Base-by-base conservation (phyloP, 2,888 invertebrate genomes). In the Pediacus dermestoides region DNA sequence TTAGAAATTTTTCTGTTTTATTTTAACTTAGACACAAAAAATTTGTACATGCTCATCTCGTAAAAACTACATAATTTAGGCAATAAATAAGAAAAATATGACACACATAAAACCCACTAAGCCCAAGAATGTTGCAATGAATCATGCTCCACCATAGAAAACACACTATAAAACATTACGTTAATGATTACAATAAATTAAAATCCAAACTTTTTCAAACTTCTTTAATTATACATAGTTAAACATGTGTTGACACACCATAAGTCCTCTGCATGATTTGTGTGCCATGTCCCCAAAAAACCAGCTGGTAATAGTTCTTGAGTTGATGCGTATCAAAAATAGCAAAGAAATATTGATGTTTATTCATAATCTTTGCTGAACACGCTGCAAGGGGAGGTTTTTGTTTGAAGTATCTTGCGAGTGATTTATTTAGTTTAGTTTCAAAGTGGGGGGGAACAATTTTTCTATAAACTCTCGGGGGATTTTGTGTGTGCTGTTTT, bases 361-460 rank as follows among this genome's bases (percentile, higher is more conserved):
- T 37, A 16, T 37, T 44, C 40, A 44, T 44, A 44, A 40, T 44
- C 44, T 44, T 36, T 36, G 34, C 30, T 2, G 30, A 40, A 27
- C 31, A 44, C 34, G 35, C 35, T 36, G 34, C 39, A 39, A 39
- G 37, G 41, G 31, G 38, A 46, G 18, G 32, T 45, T 49, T 49
- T 52, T 52, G 52, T 53, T 55, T 52, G 48, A 55, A 48, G 50
- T 50, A 39, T 47, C 42, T 42, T 46, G 30, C 42, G 34, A 48
- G 50, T 52, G 53, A 55, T 55, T 53, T 53, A 55, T 55, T 49
- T 43, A 44, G 50, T 50, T 53, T 47, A 46, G 52, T 48, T 47
- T 44, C 37, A 44, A 47, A 48, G 42, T 50, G 50, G 47, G 53
- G 46, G 44, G 47, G 44, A 50, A 50, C 47, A 46, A 51, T 49